These are phyloP conservation scores for Dendrolimus pini DNA, from an alignment of 2,888 invertebrate genomes.

Conservation along the genomic window DNA sequence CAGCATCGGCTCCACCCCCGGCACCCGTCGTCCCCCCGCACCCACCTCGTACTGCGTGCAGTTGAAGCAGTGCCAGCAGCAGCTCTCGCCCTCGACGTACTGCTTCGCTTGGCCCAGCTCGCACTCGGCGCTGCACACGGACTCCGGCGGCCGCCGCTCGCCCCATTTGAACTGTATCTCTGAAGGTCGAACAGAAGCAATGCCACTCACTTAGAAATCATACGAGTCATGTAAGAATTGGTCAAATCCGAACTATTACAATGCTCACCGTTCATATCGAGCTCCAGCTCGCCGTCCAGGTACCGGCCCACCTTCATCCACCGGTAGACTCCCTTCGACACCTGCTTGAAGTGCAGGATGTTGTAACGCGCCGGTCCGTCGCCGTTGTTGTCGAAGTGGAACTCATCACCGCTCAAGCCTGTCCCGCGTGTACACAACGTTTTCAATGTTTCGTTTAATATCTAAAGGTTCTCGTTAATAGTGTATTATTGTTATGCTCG, in stretches of 20 bases:
- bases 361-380: conserved; percentile 97
- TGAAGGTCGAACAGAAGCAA: conserved; percentile 31
- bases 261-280: conserved; percentile 85
- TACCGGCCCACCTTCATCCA: conserved; percentile 93
- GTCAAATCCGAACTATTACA: too few relatives aligned
- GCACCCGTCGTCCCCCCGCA: conserved; percentile 4
- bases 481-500: neutral
- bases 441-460: neutral
- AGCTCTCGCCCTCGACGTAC: conserved; percentile 94
- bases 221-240: neutral
- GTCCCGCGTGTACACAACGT: conserved; percentile 3
- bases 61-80: conserved; percentile 93
- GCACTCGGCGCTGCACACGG: conserved; percentile 94
- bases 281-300: conserved; percentile 84
- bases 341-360: conserved; percentile 95
- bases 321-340: conserved; percentile 82
- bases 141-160: conserved; percentile 85
- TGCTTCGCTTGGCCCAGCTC: conserved; percentile 93
- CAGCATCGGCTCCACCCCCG: too few relatives aligned
- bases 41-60: conserved; percentile 73
- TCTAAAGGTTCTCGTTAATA: neutral
- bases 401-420: conserved; percentile 93
- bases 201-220: too few relatives aligned
- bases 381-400: conserved; percentile 91
- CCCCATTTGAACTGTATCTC: conserved; percentile 90